Percentiles rank a stretch among this genome's conserved stretches.
Evolutionary conservation across 2,797 vertebrate genomes (phyloP).

Genomic region (Miichthys miiuy): DNA sequence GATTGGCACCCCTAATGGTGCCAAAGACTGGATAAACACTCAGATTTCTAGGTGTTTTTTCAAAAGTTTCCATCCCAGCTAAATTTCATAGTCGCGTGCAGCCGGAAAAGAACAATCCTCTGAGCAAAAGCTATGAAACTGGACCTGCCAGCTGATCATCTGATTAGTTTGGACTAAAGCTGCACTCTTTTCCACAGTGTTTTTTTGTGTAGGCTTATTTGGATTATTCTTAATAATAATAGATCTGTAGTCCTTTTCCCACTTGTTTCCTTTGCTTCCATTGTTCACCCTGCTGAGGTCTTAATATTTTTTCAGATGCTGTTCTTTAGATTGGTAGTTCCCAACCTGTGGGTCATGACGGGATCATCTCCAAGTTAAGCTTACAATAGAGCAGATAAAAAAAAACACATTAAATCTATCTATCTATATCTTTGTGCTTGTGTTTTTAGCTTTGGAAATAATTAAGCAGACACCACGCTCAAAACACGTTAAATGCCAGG

Average conservation of each 20-base stretch:
- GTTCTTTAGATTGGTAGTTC: not conserved
- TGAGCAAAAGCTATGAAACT: constrained; percentile 30
- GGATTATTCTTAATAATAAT: constrained; percentile 46
- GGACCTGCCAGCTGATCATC: constrained; percentile 31
- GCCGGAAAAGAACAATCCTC: constrained; percentile 30
- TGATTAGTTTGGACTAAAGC: constrained; percentile 48
- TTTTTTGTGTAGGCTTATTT: constrained; percentile 37
- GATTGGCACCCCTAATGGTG: constrained; percentile 62
- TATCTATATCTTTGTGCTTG: not conserved
- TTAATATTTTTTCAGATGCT: constrained; percentile 2
- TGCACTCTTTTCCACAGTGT: constrained; percentile 12
- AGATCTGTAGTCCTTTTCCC: constrained; percentile 11
- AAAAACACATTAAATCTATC: not conserved
- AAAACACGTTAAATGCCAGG: not conserved
- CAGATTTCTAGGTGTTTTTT: constrained; percentile 67
- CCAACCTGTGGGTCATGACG: not conserved
- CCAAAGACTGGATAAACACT: constrained; percentile 73
- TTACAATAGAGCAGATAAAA: not conserved
- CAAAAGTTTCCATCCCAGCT: constrained; percentile 63
- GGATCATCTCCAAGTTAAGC: no score
- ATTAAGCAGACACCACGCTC: not conserved
- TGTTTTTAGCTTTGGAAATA: not conserved
- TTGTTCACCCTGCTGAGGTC: constrained; percentile 10
- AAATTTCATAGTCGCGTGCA: constrained; percentile 47
- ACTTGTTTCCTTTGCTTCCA: constrained; percentile 19